These are phyloP conservation scores for Zaprionus kolodkinae DNA, from an alignment of 1,140 invertebrate species.

Conservation along the genomic window DNA sequence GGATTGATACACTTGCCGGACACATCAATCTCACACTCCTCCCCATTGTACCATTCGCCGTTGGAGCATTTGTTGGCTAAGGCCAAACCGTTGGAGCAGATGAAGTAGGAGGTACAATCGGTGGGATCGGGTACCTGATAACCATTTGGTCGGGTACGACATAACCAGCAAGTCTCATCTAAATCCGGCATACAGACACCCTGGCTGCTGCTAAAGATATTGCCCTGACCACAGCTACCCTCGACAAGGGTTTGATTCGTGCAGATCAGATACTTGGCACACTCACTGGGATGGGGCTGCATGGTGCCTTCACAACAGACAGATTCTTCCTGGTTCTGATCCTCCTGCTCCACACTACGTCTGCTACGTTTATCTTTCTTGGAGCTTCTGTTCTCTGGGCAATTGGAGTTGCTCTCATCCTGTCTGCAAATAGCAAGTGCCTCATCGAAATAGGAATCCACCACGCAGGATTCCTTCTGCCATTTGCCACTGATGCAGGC, in stretches of 20 bases:
- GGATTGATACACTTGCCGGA: conserved; percentile 68
- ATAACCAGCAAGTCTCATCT: conserved; percentile 59
- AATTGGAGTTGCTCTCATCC: conserved; percentile 22
- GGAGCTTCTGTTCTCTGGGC: conserved; percentile 49
- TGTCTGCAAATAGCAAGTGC: conserved; percentile 35
- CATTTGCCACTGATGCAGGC: conserved; percentile 54
- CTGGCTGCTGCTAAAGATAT: conserved; percentile 53
- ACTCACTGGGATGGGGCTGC: conserved; percentile 59
- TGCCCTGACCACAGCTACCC: conserved; percentile 65
- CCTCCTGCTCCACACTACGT: conserved; percentile 34
- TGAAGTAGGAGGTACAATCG: conserved; percentile 59
- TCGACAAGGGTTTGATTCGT: conserved; percentile 48
- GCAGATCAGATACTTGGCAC: conserved; percentile 69
- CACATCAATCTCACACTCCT: conserved; percentile 55
- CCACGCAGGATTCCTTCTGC: conserved; percentile 35
- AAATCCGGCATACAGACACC: conserved; percentile 55
- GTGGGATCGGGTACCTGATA: conserved; percentile 41
- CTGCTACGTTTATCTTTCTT: conserved; percentile 17
- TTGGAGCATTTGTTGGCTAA: conserved; percentile 27
- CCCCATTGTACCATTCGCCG: conserved; percentile 56
- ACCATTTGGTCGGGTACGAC: conserved; percentile 59
- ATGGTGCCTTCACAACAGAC: conserved; percentile 60
- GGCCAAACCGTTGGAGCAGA: conserved; percentile 59
- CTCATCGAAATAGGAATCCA: conserved; percentile 48
- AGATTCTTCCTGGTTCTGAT: not conserved